Evolutionary conservation across 1,140 invertebrate species (phyloP), one percentile per base, ranked within the genome.

Genomic region (Teleogryllus occipitalis): DNA sequence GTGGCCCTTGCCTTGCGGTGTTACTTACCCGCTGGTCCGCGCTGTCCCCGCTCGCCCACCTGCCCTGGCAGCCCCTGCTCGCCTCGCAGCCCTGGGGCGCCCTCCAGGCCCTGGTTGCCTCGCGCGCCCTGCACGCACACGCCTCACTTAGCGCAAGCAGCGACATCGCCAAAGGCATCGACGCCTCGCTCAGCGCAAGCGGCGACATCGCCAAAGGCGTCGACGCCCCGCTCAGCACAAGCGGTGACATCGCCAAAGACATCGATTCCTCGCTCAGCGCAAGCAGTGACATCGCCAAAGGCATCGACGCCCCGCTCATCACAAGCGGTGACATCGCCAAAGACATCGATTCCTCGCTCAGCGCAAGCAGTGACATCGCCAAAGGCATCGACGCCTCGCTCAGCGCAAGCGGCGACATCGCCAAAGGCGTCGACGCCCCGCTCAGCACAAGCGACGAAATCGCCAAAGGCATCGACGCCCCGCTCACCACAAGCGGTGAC

Each of bases 31-130:
- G 84, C 8, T 12, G 84, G 80, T 76, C 90, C 90, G 18, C 87
- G 85, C 72, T 82, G 84, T 22, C 90, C 90, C 77, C 84, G 81
- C 65, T 90, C 88, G 78, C 90, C 88, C 14, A 85, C 84, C 76
- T 87, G 82, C 10, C 90, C 90, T 8, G 85, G 85, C 80, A 88
- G 89, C 46, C 90, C 90, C 82, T 89, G 89, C 1, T 87, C 82
- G 27, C 90, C 90, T 0, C 47, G 4, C 0, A 83, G 80, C n/a
- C 90, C 90, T 0, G 8, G 8, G 0, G 74, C 21, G 0, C 82
- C 81, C 39, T 47, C 21, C 5, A 21, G 15, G 77, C 81, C 81
- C 22, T 76, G 74, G 18, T 80, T 78, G 12, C 81, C 82, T 46
- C n/a, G n/a, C 7, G 76, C 54, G 1, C 86, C 86, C 65, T 80